A percentile compares a stretch with the other conserved stretches of the same genome.
Conservation (phyloP, 2,888 invertebrate genomes). For the Callyntrura guangdongensis region DNA sequence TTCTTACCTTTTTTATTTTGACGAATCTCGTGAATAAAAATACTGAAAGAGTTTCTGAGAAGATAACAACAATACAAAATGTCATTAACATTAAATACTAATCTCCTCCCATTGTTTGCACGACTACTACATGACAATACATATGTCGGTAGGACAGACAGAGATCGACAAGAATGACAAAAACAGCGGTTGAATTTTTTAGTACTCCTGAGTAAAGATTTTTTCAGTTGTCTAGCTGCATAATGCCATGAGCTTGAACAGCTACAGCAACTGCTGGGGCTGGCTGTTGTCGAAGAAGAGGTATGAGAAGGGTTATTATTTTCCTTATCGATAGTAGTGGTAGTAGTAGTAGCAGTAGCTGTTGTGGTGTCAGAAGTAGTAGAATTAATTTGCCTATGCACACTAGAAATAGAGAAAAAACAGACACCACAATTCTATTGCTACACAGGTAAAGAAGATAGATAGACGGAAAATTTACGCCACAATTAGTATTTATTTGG, state of each 20-base stretch:
- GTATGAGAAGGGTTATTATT: constrained; percentile 37
- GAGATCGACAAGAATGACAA: constrained; percentile 53
- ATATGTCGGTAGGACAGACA: constrained; percentile 28
- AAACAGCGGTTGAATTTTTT: constrained; percentile 26
- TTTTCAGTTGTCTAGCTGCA: constrained; percentile 71
- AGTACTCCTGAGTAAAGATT: constrained; percentile 57
- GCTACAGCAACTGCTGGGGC: constrained; percentile 41
- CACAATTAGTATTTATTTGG: not conserved
- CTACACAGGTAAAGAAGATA: not conserved
- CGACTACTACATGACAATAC: constrained; percentile 18
- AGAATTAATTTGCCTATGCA: constrained; percentile 73
- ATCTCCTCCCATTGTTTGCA: not conserved
- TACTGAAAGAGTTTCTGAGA: constrained; percentile 89
- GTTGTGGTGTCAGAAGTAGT: constrained; percentile 10
- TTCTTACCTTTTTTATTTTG: constrained; percentile 87
- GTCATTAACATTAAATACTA: not conserved
- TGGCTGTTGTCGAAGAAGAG: constrained; percentile 1
- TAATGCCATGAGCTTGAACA: constrained; percentile 71
- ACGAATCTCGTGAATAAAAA: constrained; percentile 88
- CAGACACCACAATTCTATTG: constrained; percentile 52
- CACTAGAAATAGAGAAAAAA: constrained; percentile 71
- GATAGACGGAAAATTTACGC: not conserved
- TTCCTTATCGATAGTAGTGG: constrained; percentile 15
- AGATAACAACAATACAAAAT: constrained; percentile 80
- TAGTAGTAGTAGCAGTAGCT: constrained; percentile 29